Conservation (phyloP, 2,888 invertebrate genomes). For the Lottia scabra region DNA sequence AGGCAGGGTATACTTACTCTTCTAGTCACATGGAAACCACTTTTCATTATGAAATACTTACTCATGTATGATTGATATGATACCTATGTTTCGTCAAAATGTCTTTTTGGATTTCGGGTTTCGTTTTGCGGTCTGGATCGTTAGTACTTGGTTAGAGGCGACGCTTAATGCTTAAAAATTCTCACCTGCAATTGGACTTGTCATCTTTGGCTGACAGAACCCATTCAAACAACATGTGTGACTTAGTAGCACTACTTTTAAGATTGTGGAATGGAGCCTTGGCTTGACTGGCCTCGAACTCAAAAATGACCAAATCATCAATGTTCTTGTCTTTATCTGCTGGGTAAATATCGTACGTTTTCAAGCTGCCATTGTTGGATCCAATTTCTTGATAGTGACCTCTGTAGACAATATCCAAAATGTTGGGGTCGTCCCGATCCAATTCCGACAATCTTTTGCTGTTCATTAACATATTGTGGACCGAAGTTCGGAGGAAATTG, state of each 20-base stretch:
- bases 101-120: too few relatives aligned
- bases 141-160: too few relatives aligned
- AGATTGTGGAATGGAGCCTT: background rate
- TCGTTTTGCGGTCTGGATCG: too few relatives aligned
- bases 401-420: background rate
- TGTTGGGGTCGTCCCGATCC: background rate
- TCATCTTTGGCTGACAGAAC: background rate
- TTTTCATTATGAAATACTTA: too few relatives aligned
- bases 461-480: background rate
- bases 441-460: background rate
- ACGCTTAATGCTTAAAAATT: too few relatives aligned
- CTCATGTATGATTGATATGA: too few relatives aligned
- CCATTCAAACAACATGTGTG: background rate
- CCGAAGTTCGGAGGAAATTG: background rate
- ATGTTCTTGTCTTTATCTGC: background rate
- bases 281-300: background rate
- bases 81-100: too few relatives aligned
- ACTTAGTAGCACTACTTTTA: background rate
- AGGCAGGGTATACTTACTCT: too few relatives aligned
- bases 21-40: too few relatives aligned
- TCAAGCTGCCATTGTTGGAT: background rate
- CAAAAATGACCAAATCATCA: background rate
- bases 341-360: background rate
- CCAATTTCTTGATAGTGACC: conserved; percentile 1
- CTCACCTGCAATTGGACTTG: background rate